A percentile compares a stretch with the other conserved stretches of the same genome.
These are phyloP conservation scores for Phytoseiulus persimilis DNA, from an alignment of 2,888 invertebrate genomes.

Conservation along the genomic window DNA sequence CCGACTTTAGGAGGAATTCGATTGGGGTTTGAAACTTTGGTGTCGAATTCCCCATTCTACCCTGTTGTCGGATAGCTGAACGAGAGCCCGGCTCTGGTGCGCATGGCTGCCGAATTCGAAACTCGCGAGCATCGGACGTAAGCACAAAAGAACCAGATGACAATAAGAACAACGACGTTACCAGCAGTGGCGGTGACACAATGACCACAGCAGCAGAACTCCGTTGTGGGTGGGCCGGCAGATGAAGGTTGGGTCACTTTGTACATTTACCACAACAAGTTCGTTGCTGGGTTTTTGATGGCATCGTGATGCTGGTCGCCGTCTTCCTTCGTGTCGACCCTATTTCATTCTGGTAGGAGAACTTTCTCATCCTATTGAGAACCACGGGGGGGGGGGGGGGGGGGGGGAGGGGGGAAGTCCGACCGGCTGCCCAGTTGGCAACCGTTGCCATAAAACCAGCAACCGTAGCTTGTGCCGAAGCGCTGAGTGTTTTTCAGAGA, in stretches of 20 bases:
- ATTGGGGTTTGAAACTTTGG: not conserved
- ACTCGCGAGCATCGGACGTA: not conserved
- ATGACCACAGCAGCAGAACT: not conserved
- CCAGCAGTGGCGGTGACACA: not conserved
- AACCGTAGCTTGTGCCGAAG: not conserved
- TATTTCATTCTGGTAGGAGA: not conserved
- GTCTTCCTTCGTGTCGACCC: not conserved
- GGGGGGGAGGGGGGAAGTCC: not conserved
- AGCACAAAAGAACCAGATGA: not conserved
- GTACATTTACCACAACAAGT: constrained; percentile 18
- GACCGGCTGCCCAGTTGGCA: not conserved
- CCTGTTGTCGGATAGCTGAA: not conserved
- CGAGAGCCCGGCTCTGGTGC: not conserved
- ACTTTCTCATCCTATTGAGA: constrained; percentile 28
- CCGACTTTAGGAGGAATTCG: not conserved
- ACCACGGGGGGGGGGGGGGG: not conserved
- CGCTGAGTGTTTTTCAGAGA: not conserved
- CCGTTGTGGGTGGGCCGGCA: not conserved
- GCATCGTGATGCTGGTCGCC: not conserved
- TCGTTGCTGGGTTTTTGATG: not conserved
- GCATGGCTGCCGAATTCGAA: not conserved
- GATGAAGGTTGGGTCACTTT: not conserved
- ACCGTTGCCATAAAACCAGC: not conserved
- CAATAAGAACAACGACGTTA: not conserved
- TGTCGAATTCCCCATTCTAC: not conserved